Evolutionary conservation across 2,888 invertebrate species (phyloP).

Genomic region (Apamea anceps): DNA sequence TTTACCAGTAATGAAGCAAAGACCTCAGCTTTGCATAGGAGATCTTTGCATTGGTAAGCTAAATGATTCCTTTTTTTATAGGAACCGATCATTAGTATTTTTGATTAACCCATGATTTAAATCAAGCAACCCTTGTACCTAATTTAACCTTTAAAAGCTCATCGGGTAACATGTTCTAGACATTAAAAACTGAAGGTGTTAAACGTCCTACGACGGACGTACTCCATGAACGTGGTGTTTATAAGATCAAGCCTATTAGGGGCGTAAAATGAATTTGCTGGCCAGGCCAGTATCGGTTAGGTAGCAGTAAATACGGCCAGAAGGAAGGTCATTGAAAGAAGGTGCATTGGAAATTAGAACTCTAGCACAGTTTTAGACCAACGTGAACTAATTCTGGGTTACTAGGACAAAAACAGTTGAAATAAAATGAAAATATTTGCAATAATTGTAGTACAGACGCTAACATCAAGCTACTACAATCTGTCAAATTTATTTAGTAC

Average conservation of each 20-base stretch:
- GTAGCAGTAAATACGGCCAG: background rate
- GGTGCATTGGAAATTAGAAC: background rate
- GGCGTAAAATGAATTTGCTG: conserved; percentile 32
- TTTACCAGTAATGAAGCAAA: background rate
- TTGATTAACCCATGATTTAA: background rate
- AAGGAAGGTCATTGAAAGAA: background rate
- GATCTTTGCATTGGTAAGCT: background rate
- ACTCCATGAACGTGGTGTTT: conserved; percentile 17
- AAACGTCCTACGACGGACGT: no score
- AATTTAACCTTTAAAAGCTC: background rate
- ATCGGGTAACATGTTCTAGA: background rate
- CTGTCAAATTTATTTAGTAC: no score
- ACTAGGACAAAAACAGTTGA: background rate
- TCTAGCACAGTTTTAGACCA: no score
- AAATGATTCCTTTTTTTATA: background rate
- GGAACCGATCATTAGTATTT: background rate
- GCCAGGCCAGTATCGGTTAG: background rate
- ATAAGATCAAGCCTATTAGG: conserved; percentile 33
- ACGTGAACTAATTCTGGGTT: background rate
- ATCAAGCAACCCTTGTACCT: background rate
- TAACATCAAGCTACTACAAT: background rate
- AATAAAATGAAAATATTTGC: no score
- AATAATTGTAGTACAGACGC: no score
- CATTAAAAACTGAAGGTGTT: background rate
- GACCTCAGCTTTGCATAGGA: background rate